Base-by-base conservation (phyloP, 2,888 invertebrate genomes). In the Graphium colonna region DNA sequence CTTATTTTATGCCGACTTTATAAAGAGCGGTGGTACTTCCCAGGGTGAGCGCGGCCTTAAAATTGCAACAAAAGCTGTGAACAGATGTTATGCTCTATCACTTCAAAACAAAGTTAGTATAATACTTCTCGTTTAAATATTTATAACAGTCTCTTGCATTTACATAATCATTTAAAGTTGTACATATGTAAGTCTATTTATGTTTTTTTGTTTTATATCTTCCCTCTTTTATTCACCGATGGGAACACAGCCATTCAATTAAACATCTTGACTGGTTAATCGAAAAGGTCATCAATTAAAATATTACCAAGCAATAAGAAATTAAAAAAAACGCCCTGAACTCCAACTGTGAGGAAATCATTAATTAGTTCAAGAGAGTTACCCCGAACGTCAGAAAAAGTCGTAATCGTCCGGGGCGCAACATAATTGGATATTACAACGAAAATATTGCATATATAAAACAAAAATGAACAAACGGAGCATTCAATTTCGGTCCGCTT, bases 381-480 rank as follows among this genome's bases (percentile, higher is more conserved):
- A 75, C 77, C 80, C 78, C 69, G 71, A 72, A 76, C 69, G 68
- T 77, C 76, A 73, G 73, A 79, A 82, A 82, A 79, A 76, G 73
- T 73, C 66, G 64, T 74, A 77, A 81, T 77, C 73, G 78, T 79
- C 78, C 74, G 12, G 47, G 70, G 68, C 73, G 71, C 68, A 66
- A 55, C 75, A 79, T 87, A 86, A 88, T 87, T 87, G 85, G 86
- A 79, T 85, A 79, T 81, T 81, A 82, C 73, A 85, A 86, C 78
- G 75, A 82, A 82, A 82, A 82, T 80, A 80, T 78, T 71, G 76
- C 74, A 75, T 77, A 76, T 74, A 71, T 72, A 75, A 76, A 75
- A 73, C 64, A 76, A 75, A 75, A 77, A 74, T 69, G 71, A 68
- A 69, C 68, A 48, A 53, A 43, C 52, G 48, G 18, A 49, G 44